Evolutionary conservation across 2,113 vertebrate genomes (phyloP), one percentile per base, ranked within the genome.

Genomic region (Urocolius indicus): DNA sequence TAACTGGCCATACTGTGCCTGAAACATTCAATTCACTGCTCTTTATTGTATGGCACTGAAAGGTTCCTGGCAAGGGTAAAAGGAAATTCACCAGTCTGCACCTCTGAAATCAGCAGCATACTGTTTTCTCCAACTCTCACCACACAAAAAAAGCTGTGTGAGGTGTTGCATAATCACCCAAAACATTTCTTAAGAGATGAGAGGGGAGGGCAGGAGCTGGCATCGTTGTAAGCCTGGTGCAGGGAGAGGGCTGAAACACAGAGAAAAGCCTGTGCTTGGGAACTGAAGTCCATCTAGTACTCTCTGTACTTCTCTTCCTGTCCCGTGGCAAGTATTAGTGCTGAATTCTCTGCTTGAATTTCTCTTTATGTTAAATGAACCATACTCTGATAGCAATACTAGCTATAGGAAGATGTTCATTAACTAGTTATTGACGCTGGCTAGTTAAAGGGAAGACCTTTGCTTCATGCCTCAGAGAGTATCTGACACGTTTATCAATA

Each of bases 1-100:
- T 7, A 24, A 55, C 36, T 0, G 1, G 32, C 41, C 1, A 0
- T 7, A 23, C 13, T 1, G 1, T 27, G 32, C 72, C 23, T 24
- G 32, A 38, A 34, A 14, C 46, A 59, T 36, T 51, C 32, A 17
- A 32, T 34, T 52, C 7, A 10, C 20, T 0, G 0, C 11, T 36
- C 1, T 0, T 38, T 62, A 21, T 4, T 32, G 10, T 36, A 14
- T 20, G 32, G 48, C 29, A 41, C 15, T 13, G 48, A 36, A 49
- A 41, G 13, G 8, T 45, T 61, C 46, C 36, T 46, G 29, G 19
- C 59, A 51, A 52, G 51, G 22, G 21, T 58, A 13, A 41, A 36
- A 46, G n/a, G 10, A 69, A 54, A 15, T 11, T 21, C 26, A 29
- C 0, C 0, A 26, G 59, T 16, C 83, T 5, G 9, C 18, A 9